These are phyloP conservation scores for Cossypha heuglini DNA, from an alignment of 2,797 vertebrate genomes.

Conservation along the genomic window DNA sequence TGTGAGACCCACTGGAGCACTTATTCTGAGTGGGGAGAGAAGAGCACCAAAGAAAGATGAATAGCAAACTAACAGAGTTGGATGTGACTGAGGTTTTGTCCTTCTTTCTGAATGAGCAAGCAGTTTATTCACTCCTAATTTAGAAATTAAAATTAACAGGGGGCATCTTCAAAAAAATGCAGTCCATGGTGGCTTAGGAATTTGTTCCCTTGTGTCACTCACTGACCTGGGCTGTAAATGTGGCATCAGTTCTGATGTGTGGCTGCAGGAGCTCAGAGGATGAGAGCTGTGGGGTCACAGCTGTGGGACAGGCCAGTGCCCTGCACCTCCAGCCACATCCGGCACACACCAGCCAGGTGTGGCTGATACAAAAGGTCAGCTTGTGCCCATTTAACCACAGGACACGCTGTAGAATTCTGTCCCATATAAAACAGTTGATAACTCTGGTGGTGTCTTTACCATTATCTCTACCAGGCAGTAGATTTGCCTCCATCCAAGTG, in stretches of 20 bases:
- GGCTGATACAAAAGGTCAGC: neutral
- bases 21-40: fast-evolving
- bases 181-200: neutral
- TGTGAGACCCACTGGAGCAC: neutral
- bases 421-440: neutral
- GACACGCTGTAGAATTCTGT: fast-evolving
- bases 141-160: neutral
- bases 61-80: neutral
- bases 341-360: neutral
- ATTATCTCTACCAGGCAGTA: neutral
- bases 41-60: neutral
- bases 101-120: neutral
- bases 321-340: neutral
- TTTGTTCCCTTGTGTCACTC: neutral
- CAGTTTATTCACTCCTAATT: neutral
- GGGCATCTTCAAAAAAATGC: neutral
- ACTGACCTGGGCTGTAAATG: neutral
- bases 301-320: neutral
- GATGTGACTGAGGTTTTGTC: neutral
- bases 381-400: neutral
- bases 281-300: neutral
- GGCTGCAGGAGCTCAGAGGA: neutral
- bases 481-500: neutral
- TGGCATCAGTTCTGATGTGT: fast-evolving
- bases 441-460: neutral